phyloP scores from a whole-genome alignment of 2,113 vertebrate species.

The Percina caprodes region DNA sequence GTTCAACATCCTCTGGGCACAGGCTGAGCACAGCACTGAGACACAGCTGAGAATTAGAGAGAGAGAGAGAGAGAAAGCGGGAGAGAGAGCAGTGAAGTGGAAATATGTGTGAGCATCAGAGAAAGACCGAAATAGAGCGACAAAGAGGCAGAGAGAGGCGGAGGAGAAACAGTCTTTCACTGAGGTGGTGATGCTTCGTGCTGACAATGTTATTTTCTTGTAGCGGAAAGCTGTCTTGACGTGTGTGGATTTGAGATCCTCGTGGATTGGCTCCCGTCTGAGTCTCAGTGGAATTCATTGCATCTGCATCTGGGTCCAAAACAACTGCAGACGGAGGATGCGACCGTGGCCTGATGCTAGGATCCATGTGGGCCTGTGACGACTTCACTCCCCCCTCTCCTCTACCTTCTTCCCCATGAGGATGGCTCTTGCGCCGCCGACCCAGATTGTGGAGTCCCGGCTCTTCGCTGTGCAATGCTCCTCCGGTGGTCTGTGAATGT shows the following conservation, averaged over 20 bases:
- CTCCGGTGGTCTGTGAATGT: constrained; percentile 30
- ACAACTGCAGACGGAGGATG: constrained; percentile 48
- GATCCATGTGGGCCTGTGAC: constrained; percentile 64
- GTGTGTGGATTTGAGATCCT: constrained; percentile 47
- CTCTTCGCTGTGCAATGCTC: constrained; percentile 5
- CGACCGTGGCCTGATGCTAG: constrained; percentile 41
- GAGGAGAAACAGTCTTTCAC: constrained; percentile 35
- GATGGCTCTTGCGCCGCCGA: constrained; percentile 58
- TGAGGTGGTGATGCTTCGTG: constrained; percentile 38
- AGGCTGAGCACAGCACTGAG: constrained; percentile 59
- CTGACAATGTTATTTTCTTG: constrained; percentile 23
- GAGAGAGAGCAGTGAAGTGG: constrained; percentile 66
- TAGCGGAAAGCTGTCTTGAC: constrained; percentile 16
- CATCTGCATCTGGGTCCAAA: constrained; percentile 44
- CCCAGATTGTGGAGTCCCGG: constrained; percentile 60
- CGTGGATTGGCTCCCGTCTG: constrained; percentile 51
- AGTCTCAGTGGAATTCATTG: constrained; percentile 43
- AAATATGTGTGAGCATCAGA: constrained; percentile 77
- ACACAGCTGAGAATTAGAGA: constrained; percentile 69
- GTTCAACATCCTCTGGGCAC: constrained; percentile 79
- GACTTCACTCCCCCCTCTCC: constrained; percentile 5
- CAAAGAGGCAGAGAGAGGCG: constrained; percentile 54
- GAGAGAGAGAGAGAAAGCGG: constrained; percentile 45
- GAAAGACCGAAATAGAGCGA: constrained; percentile 79
- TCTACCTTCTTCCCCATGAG: constrained; percentile 10